Evolutionary conservation across 1,140 invertebrate genomes (phyloP), one percentile per base, ranked within the genome.

Genomic region (Paraescarpia echinospica): DNA sequence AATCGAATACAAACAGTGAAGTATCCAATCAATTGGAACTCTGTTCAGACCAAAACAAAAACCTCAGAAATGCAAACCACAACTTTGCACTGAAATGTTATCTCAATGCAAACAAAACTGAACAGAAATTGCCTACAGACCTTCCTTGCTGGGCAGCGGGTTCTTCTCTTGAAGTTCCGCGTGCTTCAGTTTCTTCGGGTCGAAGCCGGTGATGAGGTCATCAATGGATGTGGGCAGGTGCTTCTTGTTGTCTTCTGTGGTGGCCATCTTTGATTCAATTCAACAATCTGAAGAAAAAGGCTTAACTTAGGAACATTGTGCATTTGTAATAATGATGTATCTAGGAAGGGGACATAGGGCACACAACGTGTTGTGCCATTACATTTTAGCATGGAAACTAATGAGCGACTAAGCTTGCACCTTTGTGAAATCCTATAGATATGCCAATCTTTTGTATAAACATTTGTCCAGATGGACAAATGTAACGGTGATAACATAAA

Each of bases 91-190:
- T 27, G 59, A 77, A 77, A 18, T 77, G 59, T 77, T 12, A 31
- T 18, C 59, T 77, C 59, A 27, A 77, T 31, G 27, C 59, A 27
- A 22, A 0, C 59, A 77, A 77, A 77, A 77, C 22, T 77, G 27
- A 77, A 31, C 59, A 77, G 59, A 77, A 77, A 18, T 77, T 77
- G 59, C 59, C 59, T 27, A 33, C 91, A 22, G 33, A 91, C 91
- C 91, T 91, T 95, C 94, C 33, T 93, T 93, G 33, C 94, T 94
- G 9, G 95, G 95, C 35, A 95, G 94, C 34, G 95, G 92, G 91
- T 95, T 94, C 93, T 95, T 95, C 93, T 95, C 95, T n/a, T 92
- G 92, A 35, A 95, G 95, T 89, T 95, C 95, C 27, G 94, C 94
- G 59, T 94, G 94, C 92, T 95, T 95, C 91, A 95, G 94, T 89